A percentile compares a stretch with the other conserved stretches of the same genome.
Conservation (phyloP, 2,797 vertebrate species). For the Syngnathus rostellatus region DNA sequence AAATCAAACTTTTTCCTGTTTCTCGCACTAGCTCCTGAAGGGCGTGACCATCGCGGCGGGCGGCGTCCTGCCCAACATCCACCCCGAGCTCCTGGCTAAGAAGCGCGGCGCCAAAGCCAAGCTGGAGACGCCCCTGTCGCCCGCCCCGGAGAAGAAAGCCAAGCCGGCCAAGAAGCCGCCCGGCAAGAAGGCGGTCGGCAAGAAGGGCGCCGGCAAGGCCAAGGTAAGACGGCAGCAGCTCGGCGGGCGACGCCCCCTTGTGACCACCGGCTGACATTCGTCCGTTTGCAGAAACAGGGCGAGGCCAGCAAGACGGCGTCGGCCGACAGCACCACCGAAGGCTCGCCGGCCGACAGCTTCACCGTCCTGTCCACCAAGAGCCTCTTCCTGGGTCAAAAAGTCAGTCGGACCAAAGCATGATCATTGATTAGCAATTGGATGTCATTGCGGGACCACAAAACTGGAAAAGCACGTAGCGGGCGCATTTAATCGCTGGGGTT, state of each 20-base stretch:
- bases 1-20: background rate
- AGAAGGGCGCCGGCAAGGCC: slow-evolving; percentile 77
- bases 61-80: slow-evolving; percentile 95
- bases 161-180: slow-evolving; percentile 80
- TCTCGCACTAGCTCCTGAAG: slow-evolving; percentile 77
- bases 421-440: background rate
- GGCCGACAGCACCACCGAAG: slow-evolving; percentile 91
- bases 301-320: slow-evolving; percentile 89
- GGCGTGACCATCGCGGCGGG: slow-evolving; percentile 97
- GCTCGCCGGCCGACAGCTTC: slow-evolving; percentile 82
- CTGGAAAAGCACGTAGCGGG: background rate
- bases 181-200: slow-evolving; percentile 78
- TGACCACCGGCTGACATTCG: background rate
- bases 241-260: background rate
- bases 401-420: slow-evolving; percentile 51
- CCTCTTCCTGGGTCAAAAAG: slow-evolving; percentile 98
- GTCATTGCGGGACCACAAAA: background rate
- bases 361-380: slow-evolving; percentile 96
- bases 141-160: slow-evolving; percentile 85
- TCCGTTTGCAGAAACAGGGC: slow-evolving; percentile 76
- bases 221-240: slow-evolving; percentile 67
- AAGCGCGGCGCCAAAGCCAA: slow-evolving; percentile 91
- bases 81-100: slow-evolving; percentile 92
- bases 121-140: slow-evolving; percentile 85
- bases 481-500: background rate